Conservation (phyloP, 2,888 invertebrate genomes). For the Buathra laborator region DNA sequence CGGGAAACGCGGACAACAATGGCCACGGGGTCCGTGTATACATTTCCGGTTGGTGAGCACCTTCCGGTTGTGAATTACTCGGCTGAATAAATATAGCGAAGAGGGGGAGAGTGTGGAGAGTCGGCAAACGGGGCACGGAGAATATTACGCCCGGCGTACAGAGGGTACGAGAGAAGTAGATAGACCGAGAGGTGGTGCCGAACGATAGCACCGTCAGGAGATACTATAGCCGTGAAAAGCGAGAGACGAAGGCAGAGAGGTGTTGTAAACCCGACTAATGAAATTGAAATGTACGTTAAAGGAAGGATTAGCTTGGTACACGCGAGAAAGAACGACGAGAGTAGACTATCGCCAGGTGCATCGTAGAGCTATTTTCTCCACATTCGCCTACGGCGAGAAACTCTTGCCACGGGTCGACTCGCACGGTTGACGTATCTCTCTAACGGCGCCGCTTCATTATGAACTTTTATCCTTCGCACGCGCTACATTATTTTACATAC, state of each 20-base stretch:
- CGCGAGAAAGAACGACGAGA: constrained; percentile 11
- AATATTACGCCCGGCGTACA: constrained; percentile 52
- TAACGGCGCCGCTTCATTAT: too few species aligned
- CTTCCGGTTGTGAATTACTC: constrained; percentile 85
- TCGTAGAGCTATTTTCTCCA: not conserved
- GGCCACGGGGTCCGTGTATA: constrained; percentile 80
- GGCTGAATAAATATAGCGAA: constrained; percentile 82
- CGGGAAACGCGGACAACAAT: constrained; percentile 79
- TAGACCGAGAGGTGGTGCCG: constrained; percentile 5
- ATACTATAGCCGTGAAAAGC: constrained; percentile 4
- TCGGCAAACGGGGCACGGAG: constrained; percentile 31
- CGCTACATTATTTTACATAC: too few species aligned
- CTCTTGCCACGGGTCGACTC: not conserved
- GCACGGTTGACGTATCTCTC: not conserved
- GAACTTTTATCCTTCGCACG: too few species aligned
- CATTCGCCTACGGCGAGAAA: not conserved
- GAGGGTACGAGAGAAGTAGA: constrained; percentile 15
- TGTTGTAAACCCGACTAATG: constrained; percentile 80
- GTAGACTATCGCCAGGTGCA: constrained; percentile 17
- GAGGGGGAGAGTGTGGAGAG: constrained; percentile 22
- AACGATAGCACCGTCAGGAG: constrained; percentile 17
- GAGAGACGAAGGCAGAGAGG: constrained; percentile 15
- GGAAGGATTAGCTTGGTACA: constrained; percentile 78
- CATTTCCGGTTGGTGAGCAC: constrained; percentile 84
- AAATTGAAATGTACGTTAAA: constrained; percentile 83